These are phyloP conservation scores for Hypotaenidia philippensis DNA, from an alignment of 2,797 vertebrate genomes.

Conservation along the genomic window DNA sequence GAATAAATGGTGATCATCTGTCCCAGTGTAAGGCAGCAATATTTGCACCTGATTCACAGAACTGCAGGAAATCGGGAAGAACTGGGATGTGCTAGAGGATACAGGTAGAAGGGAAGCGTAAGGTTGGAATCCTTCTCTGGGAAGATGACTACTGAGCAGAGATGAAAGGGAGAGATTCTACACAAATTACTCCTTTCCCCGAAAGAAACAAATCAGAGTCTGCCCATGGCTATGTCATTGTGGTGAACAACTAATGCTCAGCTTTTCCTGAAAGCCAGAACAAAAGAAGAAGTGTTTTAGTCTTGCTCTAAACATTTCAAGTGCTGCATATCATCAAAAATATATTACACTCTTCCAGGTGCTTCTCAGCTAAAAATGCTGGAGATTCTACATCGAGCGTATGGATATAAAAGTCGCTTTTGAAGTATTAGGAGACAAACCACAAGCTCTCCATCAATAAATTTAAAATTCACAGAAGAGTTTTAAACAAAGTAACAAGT, in stretches of 20 bases:
- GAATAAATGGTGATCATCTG: neutral
- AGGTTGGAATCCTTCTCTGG: neutral
- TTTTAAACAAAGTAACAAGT: neutral
- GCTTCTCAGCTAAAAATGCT: neutral
- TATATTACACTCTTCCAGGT: neutral
- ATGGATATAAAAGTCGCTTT: neutral
- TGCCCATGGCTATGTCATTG: neutral
- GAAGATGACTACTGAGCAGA: neutral
- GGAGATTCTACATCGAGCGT: neutral
- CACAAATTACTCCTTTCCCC: neutral
- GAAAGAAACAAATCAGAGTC: neutral
- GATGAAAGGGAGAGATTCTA: neutral
- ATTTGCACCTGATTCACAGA: neutral
- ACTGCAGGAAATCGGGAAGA: neutral
- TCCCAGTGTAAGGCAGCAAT: neutral
- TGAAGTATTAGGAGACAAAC: neutral
- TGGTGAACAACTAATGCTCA: neutral
- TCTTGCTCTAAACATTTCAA: neutral
- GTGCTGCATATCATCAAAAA: neutral
- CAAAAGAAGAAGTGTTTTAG: neutral
- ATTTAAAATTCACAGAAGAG: neutral
- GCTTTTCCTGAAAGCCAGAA: neutral
- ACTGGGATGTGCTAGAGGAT: neutral
- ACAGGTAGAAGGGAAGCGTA: neutral
- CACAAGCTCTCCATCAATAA: neutral